phyloP scores from a whole-genome alignment of 2,888 invertebrate species.

The Aquatica leii region DNA sequence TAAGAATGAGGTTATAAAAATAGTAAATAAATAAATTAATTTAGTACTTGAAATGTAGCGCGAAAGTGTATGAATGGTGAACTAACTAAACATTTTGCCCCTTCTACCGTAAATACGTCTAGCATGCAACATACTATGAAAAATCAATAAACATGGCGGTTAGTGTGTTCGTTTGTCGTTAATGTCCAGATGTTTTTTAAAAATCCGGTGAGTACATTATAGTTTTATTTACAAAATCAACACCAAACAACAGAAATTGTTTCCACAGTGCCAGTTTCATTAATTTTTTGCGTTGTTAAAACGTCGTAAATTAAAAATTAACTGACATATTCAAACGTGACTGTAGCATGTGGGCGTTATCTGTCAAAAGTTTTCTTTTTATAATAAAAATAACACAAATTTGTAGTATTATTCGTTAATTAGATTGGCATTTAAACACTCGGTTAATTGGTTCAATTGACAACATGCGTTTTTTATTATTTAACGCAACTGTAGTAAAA shows the following conservation, averaged over 20 bases:
- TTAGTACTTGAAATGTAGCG: too few species aligned
- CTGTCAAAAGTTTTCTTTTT: conserved; percentile 51
- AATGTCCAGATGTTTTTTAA: conserved; percentile 52
- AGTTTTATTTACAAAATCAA: not conserved
- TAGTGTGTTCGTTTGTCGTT: conserved; percentile 51
- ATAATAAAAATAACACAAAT: conserved; percentile 1
- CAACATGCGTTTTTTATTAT: too few species aligned
- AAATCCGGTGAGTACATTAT: conserved; percentile 52
- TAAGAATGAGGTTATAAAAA: too few species aligned
- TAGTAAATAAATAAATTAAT: too few species aligned
- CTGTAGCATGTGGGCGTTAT: conserved; percentile 59
- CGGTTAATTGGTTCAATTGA: conserved; percentile 8
- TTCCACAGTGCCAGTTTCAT: conserved; percentile 13
- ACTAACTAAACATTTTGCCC: too few species aligned
- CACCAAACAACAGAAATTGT: not conserved
- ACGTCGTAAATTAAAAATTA: conserved; percentile 44
- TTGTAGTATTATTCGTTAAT: conserved; percentile 9
- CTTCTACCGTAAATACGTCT: too few species aligned
- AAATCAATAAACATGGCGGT: conserved; percentile 60
- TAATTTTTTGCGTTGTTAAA: conserved; percentile 42
- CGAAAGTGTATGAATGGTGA: too few species aligned
- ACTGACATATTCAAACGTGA: conserved; percentile 53
- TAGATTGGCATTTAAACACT: conserved; percentile 18
- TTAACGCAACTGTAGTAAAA: too few species aligned
- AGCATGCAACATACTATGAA: too few species aligned